Evolutionary conservation across 2,888 invertebrate genomes (phyloP), one percentile per base, ranked within the genome.

Genomic region (Seira musarum): DNA sequence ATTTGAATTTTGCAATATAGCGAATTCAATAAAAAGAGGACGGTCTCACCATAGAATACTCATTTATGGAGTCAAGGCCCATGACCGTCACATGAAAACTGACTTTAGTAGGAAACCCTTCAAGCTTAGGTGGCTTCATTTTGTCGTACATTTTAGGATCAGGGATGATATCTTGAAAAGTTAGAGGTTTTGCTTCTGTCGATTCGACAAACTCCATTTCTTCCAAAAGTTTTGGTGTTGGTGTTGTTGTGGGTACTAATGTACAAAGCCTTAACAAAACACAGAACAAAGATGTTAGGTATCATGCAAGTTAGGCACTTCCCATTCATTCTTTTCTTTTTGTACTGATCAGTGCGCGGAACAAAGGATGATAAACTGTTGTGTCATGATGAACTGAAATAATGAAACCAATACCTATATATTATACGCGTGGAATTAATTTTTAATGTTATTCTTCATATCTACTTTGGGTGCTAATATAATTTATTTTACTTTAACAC

Each of bases 31-130:
- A 24, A 10, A 46, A 21, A 66, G 6, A 46, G 13, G 40, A 53
- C 22, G 46, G 65, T 22, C 88, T 90, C 90, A 96, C 96, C 97
- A 98, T 98, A 2, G 96, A 96, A 87, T 95, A 96, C 89, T 97
- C 97, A 88, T 97, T 97, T 84, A 98, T 97, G 53, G 97, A 97
- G 90, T 97, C 97, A 83, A 97, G 90, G 0, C 97, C 97, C 96
- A 97, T 96, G 53, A 96, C 96, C 0, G 96, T 96, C 46, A 96
- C 96, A 88, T 96, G 96, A 89, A 96, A 96, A 89, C 93, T 93
- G 35, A 97, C 96, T 6, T 93, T 93, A 0, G 96, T 96, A 0
- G 96, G 94, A 87, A 94, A 93, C 17, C 95, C 95, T 88, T 95
- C 95, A 88, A 94, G 94, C 89, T 96, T 96, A 0, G 96, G 96